These are phyloP conservation scores for Parauchenoglanis punctatus DNA, from an alignment of 2,797 vertebrate genomes.

Conservation along the genomic window DNA sequence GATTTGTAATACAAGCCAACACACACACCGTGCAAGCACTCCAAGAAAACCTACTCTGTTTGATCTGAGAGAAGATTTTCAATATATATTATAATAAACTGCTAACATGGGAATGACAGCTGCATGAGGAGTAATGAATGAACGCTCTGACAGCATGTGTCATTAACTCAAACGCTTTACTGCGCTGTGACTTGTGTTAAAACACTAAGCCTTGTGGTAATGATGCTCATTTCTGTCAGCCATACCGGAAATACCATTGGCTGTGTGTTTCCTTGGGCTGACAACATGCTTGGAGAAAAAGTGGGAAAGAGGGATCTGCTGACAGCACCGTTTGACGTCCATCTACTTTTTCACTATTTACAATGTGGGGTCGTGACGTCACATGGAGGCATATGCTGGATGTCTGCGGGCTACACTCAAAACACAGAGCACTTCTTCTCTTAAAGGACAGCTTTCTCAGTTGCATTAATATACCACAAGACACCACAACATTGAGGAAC, in stretches of 20 bases:
- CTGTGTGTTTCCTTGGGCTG: slow-evolving; percentile 66
- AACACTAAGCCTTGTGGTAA: slow-evolving; percentile 29
- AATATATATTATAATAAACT: neutral
- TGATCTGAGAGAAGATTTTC: neutral
- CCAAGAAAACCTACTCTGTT: slow-evolving; percentile 7
- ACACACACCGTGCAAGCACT: neutral
- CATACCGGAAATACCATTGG: slow-evolving; percentile 72
- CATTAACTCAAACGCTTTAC: neutral
- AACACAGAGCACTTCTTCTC: slow-evolving; percentile 49
- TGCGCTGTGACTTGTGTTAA: slow-evolving; percentile 25
- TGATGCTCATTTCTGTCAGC: slow-evolving; percentile 64
- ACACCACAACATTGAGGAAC: neutral
- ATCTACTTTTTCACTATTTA: slow-evolving; percentile 68
- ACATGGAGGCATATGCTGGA: slow-evolving; percentile 43
- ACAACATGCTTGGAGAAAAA: slow-evolving; percentile 31
- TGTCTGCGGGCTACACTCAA: slow-evolving; percentile 62
- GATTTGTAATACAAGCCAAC: slow-evolving; percentile 6
- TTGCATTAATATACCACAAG: neutral
- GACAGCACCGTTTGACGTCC: slow-evolving; percentile 59
- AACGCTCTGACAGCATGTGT: slow-evolving; percentile 2
- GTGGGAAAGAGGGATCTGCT: slow-evolving; percentile 62
- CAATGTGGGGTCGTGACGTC: slow-evolving; percentile 63
- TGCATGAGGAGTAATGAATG: neutral
- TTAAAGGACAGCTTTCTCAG: slow-evolving; percentile 27
- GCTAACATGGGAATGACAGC: neutral